These are phyloP conservation scores for Melanerpes aurifrons DNA, from an alignment of 2,113 vertebrate species.

Conservation along the genomic window DNA sequence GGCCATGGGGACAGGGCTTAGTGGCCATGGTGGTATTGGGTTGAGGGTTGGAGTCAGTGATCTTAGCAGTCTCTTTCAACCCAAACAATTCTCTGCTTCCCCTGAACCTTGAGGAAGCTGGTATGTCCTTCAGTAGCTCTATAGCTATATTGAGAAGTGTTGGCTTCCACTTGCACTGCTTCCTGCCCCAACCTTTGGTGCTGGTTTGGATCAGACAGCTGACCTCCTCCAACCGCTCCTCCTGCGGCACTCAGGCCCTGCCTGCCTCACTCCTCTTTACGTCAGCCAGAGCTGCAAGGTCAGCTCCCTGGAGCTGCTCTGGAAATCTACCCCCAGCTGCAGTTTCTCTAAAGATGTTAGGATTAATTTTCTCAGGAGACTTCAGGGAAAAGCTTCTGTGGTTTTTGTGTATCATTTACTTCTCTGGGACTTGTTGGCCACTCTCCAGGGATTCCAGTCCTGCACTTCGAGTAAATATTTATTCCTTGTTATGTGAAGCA, in stretches of 20 bases:
- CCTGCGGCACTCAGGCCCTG: slow-evolving; percentile 10
- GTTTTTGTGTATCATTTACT: slow-evolving; percentile 51
- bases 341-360: slow-evolving; percentile 49
- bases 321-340: slow-evolving; percentile 63
- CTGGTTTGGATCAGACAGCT: not conserved
- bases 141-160: not conserved
- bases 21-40: too few species aligned
- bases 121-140: not conserved
- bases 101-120: not conserved
- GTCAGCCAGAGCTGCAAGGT: slow-evolving; percentile 50
- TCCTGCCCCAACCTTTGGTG: slow-evolving; percentile 7
- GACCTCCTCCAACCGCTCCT: not conserved
- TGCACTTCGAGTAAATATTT: slow-evolving; percentile 57
- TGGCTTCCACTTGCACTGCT: not conserved
- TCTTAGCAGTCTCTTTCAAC: too few species aligned
- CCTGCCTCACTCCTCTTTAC: slow-evolving; percentile 49
- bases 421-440: slow-evolving; percentile 37
- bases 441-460: slow-evolving; percentile 63
- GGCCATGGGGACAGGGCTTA: too few species aligned
- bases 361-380: slow-evolving; percentile 63
- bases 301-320: slow-evolving; percentile 58
- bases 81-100: not conserved
- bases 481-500: slow-evolving; percentile 56
- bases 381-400: slow-evolving; percentile 46
- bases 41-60: too few species aligned